Evolutionary conservation across 2,113 vertebrate genomes (phyloP), one percentile per base, ranked within the genome.

Genomic region (Pteruthius melanotis): DNA sequence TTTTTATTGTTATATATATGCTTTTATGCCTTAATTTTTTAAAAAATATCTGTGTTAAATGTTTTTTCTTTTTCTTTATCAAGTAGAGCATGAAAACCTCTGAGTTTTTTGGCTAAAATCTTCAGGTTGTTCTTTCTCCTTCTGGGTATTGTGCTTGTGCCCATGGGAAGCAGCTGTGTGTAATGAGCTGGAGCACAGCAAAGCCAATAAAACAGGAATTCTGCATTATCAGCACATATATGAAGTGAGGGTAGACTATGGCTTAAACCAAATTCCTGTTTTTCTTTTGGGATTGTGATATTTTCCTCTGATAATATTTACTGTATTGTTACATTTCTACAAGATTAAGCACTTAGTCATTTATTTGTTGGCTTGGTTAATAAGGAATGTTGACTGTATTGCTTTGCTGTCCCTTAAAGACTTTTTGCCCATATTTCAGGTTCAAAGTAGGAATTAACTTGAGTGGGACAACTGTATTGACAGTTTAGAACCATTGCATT

Each of bases 111-210:
- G 5, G 40, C 70, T 78, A 44, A 68, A 90, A 68, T 63, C 42
- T 37, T 78, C 5, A 4, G 40, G 44, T 89, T 79, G 47, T 56
- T 82, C 31, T 10, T 66, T 61, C 31, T 56, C n/a, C 91, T 56
- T 71, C 69, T 82, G 69, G 39, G 13, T n/a, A 22, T 63, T 53
- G 40, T 31, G 22, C 27, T 52, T 66, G 47, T 70, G 65, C 47
- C 52, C 42, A 15, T 47, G n/a, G 27, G 35, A 87, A 87, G 86
- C 87, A 75, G 75, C 50, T 86, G 84, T 60, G 69, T 75, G 83
- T 50, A 87, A 95, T 71, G 87, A 94, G 76, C 78, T 89, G 82
- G 47, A 74, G 63, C 66, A 84, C 64, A 86, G 27, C 59, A 89
- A 87, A 65, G 65, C 39, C 24, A 57, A 13, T 39, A 66, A 59